Percentiles rank a stretch among this genome's conserved stretches.
Conservation (phyloP, 2,888 invertebrate species). For the Tipula confusa region DNA sequence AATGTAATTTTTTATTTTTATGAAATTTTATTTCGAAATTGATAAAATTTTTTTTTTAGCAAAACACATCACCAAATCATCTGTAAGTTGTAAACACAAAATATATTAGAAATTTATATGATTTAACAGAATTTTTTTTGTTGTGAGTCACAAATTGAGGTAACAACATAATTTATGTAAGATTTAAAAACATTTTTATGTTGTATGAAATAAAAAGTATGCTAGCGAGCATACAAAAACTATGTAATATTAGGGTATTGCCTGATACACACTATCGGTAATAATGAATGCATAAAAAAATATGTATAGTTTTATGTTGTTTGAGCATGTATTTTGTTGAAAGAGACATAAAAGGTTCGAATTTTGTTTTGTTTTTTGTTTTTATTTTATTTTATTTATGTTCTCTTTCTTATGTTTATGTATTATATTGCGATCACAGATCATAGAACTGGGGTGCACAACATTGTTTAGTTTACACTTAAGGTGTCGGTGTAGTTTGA, state of each 20-base stretch:
- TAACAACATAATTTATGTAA: background rate
- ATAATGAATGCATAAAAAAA: background rate
- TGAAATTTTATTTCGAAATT: slow-evolving; percentile 5
- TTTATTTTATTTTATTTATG: background rate
- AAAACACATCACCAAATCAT: background rate
- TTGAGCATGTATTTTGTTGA: background rate
- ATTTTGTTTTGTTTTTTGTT: background rate
- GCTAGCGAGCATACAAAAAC: background rate
- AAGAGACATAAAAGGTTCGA: slow-evolving; percentile 6
- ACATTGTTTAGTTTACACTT: background rate
- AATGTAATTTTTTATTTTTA: background rate
- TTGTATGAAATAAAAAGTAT: background rate
- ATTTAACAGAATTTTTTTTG: background rate
- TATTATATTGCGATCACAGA: background rate
- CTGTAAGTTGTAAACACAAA: background rate
- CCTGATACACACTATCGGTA: background rate
- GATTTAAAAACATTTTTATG: background rate
- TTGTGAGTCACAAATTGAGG: background rate
- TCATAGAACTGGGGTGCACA: background rate
- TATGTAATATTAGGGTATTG: background rate
- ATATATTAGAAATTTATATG: background rate
- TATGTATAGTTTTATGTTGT: background rate
- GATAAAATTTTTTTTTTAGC: slow-evolving; percentile 12
- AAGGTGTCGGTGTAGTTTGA: too few species aligned
- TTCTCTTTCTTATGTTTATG: background rate